Base-by-base conservation (phyloP, 2,797 vertebrate species). In the Hyperoplus lanceolatus region DNA sequence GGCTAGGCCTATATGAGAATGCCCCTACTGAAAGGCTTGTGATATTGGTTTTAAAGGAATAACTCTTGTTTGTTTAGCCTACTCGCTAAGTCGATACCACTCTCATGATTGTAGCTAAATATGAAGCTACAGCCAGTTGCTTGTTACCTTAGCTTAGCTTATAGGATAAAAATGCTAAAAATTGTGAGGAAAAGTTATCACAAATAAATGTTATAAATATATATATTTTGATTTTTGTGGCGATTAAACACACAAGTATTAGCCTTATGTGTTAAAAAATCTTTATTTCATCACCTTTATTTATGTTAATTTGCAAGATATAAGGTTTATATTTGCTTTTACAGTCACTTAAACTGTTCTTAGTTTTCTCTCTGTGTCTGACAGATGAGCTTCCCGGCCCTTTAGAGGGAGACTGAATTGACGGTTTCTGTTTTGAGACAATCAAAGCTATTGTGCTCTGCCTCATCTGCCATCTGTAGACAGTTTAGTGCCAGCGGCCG, bases 391-490 rank as follows among this genome's bases (percentile, higher is more conserved):
- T 64, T 65, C 42, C 39, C 58, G 57, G 59, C 29, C 21, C 6
- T 70, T 68, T 80, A 63, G 54, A 73, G 50, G 14, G 41, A 82
- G 70, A 3, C 62, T 75, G 51, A 85, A 55, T 74, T 68, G 73
- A 79, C 66, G 67, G 62, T 70, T 61, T 68, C 69, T 62, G 15
- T 53, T 80, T 36, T 29, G 61, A 82, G 77, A 92, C 88, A 92
- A 79, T 80, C 85, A 56, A 63, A 78, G 79, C 69, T 43, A 75
- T 90, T 93, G 86, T 92, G 82, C 86, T 82, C 55, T 0, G 68
- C 65, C 65, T 29, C 29, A 65, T 77, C 59, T 43, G 42, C 89
- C 87, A 88, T 90, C 91, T 90, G 91, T 88, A 83, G 80, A 90
- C 65, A 14, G 74, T 87, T 82, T 53, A 73, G 66, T 85, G 85